Percentiles rank a stretch among this genome's conserved stretches.
Conservation (phyloP, 2,113 vertebrate species). For the Bungarus multicinctus region DNA sequence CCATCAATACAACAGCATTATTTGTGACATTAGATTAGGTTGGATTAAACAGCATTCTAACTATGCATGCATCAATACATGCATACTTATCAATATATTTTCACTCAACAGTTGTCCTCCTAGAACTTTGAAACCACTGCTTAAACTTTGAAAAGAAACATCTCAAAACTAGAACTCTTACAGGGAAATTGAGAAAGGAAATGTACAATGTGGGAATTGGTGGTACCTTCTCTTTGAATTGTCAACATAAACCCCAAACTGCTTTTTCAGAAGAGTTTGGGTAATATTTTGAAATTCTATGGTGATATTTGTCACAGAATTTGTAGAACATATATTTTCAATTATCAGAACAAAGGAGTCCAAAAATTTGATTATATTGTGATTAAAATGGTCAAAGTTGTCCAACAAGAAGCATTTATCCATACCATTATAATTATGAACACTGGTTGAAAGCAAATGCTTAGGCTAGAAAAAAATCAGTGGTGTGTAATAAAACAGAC, state of each 20-base stretch:
- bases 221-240: background rate
- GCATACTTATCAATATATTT: background rate
- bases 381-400: background rate
- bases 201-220: background rate
- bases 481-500: background rate
- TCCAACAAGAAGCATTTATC: background rate
- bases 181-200: background rate
- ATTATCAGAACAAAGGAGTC: background rate
- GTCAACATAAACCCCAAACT: background rate
- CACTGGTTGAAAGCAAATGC: background rate
- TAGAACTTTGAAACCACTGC: background rate
- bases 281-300: background rate
- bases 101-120: background rate
- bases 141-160: background rate
- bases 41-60: background rate
- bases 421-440: background rate
- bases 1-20: background rate
- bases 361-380: background rate
- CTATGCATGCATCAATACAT: background rate
- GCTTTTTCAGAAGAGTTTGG: background rate
- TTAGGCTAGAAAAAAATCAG: background rate
- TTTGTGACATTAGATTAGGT: background rate
- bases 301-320: background rate
- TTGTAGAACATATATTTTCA: background rate
- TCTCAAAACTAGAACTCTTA: background rate